A percentile compares a stretch with the other conserved stretches of the same genome.
Evolutionary conservation across 2,888 invertebrate genomes (phyloP).

Genomic region (Drosophila diplacantha): DNA sequence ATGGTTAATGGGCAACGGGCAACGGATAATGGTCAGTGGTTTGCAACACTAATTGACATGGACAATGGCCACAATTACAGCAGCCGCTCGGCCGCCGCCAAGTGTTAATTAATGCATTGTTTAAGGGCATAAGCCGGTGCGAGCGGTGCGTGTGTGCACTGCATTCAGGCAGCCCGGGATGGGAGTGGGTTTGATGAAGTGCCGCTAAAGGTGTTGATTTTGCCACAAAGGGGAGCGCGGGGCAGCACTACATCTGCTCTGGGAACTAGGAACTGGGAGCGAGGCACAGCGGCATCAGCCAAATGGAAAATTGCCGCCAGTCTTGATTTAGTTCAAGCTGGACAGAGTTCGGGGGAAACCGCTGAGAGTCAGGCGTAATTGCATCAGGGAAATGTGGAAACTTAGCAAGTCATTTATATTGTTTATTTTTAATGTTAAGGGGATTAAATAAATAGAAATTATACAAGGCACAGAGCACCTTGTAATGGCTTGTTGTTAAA

Average conservation of each 20-base stretch:
- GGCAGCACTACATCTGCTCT: conserved; percentile 1
- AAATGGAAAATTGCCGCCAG: conserved; percentile 44
- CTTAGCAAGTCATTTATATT: neutral
- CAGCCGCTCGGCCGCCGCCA: conserved; percentile 45
- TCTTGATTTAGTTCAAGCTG: conserved; percentile 24
- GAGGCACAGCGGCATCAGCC: conserved; percentile 39
- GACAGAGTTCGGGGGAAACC: neutral
- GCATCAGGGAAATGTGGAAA: neutral
- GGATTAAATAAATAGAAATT: neutral
- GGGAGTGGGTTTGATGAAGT: conserved; percentile 26
- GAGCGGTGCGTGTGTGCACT: conserved; percentile 10
- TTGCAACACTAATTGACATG: conserved; percentile 32
- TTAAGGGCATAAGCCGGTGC: conserved; percentile 14
- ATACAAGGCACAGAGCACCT: neutral
- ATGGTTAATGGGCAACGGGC: conserved; percentile 27
- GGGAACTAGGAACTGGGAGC: neutral
- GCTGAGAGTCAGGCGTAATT: neutral
- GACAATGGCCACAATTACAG: conserved; percentile 55
- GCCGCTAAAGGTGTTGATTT: conserved; percentile 60
- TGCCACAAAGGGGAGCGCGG: conserved; percentile 8
- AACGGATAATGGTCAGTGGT: conserved; percentile 39
- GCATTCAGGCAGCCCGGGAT: neutral
- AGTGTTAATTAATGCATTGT: conserved; percentile 64
- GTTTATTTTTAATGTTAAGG: neutral
- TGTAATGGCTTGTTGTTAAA: too few species aligned